phyloP scores from a whole-genome alignment of 2,888 invertebrate species.

The Sinelater perroti region DNA sequence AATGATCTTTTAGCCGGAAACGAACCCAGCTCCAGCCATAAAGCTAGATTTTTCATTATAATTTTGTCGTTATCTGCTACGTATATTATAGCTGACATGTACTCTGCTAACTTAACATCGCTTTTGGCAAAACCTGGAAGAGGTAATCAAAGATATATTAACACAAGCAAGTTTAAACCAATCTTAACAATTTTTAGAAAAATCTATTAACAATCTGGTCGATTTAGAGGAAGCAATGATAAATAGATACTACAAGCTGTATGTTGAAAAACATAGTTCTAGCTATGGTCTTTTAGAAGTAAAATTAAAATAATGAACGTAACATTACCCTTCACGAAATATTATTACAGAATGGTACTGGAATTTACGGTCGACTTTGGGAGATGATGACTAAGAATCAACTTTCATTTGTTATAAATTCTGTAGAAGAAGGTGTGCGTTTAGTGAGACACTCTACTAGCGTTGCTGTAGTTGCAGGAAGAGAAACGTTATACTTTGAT shows the following conservation, averaged over 20 bases:
- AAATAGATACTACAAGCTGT: conserved; percentile 69
- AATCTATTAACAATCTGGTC: conserved; percentile 72
- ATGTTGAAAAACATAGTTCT: conserved; percentile 78
- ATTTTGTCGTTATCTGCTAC: conserved; percentile 78
- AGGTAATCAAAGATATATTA: conserved; percentile 53
- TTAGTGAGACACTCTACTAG: conserved; percentile 69
- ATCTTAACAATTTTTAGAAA: conserved; percentile 60
- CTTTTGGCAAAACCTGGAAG: conserved; percentile 76
- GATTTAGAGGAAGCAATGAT: conserved; percentile 74
- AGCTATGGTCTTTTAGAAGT: conserved; percentile 76
- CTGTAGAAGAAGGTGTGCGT: conserved; percentile 76
- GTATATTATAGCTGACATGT: conserved; percentile 81
- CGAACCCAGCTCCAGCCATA: conserved; percentile 70
- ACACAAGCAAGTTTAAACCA: too few relatives aligned
- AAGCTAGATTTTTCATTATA: conserved; percentile 74
- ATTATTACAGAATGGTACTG: conserved; percentile 72
- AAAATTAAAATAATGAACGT: conserved; percentile 12
- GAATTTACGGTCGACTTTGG: conserved; percentile 75
- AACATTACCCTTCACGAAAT: not conserved
- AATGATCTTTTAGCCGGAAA: conserved; percentile 62
- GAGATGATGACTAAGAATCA: conserved; percentile 68
- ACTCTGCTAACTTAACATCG: conserved; percentile 80
- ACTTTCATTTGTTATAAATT: conserved; percentile 68
- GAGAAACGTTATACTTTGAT: conserved; percentile 80
- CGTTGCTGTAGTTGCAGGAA: conserved; percentile 74